Percentiles rank a stretch among this genome's conserved stretches.
Evolutionary conservation across 2,113 vertebrate genomes (phyloP).

Genomic region (Phainopepla nitens): DNA sequence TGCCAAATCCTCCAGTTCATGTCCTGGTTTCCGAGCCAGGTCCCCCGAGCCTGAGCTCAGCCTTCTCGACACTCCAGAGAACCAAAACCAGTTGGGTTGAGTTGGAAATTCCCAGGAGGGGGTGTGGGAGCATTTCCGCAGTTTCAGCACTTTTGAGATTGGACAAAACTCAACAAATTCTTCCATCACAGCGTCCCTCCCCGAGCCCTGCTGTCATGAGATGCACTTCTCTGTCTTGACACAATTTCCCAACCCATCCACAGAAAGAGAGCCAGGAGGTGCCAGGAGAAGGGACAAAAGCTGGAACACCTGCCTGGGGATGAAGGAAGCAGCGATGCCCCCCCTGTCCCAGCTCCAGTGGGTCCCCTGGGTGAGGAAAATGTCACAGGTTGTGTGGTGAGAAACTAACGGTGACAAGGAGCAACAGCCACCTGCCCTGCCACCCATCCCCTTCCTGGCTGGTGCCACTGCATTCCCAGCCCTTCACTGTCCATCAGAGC

Average conservation of each 20-base stretch:
- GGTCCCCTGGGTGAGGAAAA: neutral
- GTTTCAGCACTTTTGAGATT: neutral
- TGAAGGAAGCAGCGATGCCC: neutral
- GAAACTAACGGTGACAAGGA: rapidly evolving
- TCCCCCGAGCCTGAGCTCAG: neutral
- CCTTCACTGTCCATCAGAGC: neutral
- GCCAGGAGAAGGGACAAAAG: neutral
- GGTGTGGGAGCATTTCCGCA: neutral
- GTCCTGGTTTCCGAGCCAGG: neutral
- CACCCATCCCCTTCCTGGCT: neutral
- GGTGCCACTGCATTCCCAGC: neutral
- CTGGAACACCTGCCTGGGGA: neutral
- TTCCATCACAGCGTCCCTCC: neutral
- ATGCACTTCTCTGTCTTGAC: neutral
- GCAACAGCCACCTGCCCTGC: neutral
- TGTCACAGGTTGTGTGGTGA: rapidly evolving
- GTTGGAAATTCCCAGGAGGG: neutral
- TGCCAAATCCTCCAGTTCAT: neutral
- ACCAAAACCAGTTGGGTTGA: neutral
- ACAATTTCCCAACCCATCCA: neutral
- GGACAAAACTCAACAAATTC: neutral
- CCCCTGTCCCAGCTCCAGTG: neutral
- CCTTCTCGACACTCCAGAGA: neutral
- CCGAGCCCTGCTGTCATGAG: rapidly evolving
- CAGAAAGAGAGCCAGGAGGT: neutral